phyloP scores from a whole-genome alignment of 2,888 invertebrate genomes.

The Lycocerus yunnanus region DNA sequence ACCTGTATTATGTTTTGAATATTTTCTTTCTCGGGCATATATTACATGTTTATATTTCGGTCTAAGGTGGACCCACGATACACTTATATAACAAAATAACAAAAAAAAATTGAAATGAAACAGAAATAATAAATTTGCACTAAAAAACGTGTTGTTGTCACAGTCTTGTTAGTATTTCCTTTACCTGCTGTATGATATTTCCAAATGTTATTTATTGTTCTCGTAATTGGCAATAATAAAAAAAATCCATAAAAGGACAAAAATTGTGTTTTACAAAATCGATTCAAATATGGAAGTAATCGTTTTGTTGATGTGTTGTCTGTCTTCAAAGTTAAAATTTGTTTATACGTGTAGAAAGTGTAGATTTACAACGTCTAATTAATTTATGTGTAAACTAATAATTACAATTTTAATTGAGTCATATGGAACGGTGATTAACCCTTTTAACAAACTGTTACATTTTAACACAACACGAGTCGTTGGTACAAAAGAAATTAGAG shows the following conservation, averaged over 20 bases:
- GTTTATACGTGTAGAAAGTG: neutral
- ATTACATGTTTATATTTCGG: conserved; percentile 46
- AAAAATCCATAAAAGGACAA: conserved; percentile 14
- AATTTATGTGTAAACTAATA: neutral
- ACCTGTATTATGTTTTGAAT: conserved; percentile 12
- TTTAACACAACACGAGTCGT: neutral
- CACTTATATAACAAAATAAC: conserved; percentile 36
- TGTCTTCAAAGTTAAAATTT: neutral
- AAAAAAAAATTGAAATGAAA: conserved; percentile 9
- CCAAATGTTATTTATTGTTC: neutral
- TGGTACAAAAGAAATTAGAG: conserved; percentile 1
- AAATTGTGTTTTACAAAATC: conserved; percentile 7
- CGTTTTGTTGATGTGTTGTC: neutral
- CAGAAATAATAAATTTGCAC: conserved; percentile 2
- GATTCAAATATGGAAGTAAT: neutral
- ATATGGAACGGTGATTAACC: neutral
- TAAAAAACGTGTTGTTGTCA: neutral
- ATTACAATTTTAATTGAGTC: neutral
- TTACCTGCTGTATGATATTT: neutral
- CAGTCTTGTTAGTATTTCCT: neutral
- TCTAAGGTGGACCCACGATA: conserved; percentile 51
- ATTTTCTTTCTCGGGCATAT: conserved; percentile 1
- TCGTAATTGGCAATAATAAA: conserved; percentile 3
- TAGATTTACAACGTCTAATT: neutral
- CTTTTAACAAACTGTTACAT: neutral